phyloP scores from a whole-genome alignment of 2,113 vertebrate species.

The Phasianus colchicus region DNA sequence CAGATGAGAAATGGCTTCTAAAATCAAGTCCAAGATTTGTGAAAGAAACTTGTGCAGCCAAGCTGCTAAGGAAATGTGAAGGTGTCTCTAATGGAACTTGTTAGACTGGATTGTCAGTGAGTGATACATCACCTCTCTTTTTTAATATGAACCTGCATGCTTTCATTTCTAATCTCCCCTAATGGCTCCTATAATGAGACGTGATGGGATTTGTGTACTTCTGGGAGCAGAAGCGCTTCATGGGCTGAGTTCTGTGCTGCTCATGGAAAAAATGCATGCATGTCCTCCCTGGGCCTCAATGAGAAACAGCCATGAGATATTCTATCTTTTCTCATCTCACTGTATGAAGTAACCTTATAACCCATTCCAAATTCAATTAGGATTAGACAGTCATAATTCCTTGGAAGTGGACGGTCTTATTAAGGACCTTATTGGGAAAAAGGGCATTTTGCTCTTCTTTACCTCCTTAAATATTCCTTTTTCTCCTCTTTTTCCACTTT shows the following conservation, averaged over 20 bases:
- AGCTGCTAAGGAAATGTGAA: not conserved
- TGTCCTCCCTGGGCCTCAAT: not conserved
- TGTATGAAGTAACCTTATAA: not conserved
- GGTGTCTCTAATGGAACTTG: not conserved
- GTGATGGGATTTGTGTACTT: not conserved
- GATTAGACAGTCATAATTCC: not conserved
- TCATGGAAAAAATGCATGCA: not conserved
- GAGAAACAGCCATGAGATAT: not conserved
- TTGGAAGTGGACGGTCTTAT: not conserved
- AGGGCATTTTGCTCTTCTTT: rapidly evolving
- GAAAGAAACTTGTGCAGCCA: not conserved
- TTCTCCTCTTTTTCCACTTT: not conserved
- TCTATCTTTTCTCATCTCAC: not conserved
- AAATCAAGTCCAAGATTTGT: not conserved
- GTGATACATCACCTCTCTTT: not conserved
- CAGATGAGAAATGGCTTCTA: not conserved
- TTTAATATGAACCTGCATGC: not conserved
- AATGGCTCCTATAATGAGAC: not conserved
- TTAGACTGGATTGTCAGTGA: not conserved
- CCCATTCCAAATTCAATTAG: not conserved
- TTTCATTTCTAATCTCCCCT: not conserved
- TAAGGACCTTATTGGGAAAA: not conserved
- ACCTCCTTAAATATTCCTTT: not conserved
- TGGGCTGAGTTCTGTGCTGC: not conserved
- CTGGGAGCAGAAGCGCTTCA: not conserved